These are phyloP conservation scores for Cyanocitta stelleri DNA, from an alignment of 2,113 vertebrate genomes.

Conservation along the genomic window DNA sequence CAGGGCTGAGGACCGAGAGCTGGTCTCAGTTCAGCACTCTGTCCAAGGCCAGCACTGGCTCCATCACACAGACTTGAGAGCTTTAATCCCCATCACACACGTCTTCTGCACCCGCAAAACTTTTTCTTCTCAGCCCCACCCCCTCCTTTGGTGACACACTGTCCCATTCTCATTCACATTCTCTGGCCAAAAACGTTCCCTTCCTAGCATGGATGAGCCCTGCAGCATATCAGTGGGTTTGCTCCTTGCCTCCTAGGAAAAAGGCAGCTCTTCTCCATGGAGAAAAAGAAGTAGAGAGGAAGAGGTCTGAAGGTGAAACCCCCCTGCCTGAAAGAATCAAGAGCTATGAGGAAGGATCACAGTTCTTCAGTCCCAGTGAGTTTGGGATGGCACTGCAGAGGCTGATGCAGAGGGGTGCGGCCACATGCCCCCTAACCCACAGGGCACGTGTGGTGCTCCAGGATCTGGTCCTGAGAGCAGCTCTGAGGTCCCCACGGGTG, in stretches of 20 bases:
- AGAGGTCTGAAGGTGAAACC: neutral
- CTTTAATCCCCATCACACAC: neutral
- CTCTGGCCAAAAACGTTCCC: neutral
- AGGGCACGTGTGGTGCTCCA: neutral
- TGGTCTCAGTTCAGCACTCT: neutral
- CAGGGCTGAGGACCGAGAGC: neutral
- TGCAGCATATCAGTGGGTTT: neutral
- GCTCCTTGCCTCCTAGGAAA: neutral
- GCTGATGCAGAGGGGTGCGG: neutral
- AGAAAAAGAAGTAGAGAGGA: neutral
- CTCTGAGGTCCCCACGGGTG: neutral
- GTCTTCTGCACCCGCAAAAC: neutral
- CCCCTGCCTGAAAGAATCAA: neutral
- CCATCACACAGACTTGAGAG: neutral
- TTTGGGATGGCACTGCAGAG: neutral
- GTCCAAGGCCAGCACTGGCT: neutral
- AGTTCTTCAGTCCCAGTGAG: neutral
- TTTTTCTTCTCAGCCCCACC: accelerated
- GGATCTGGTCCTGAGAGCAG: neutral
- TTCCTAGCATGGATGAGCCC: neutral
- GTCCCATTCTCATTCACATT: neutral
- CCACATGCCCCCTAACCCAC: neutral
- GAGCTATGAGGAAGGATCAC: neutral
- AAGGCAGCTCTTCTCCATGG: neutral
- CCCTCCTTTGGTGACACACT: neutral